These are phyloP conservation scores for Phenganax subtilis DNA, from an alignment of 92 coral and sea anemone species.

Conservation along the genomic window DNA sequence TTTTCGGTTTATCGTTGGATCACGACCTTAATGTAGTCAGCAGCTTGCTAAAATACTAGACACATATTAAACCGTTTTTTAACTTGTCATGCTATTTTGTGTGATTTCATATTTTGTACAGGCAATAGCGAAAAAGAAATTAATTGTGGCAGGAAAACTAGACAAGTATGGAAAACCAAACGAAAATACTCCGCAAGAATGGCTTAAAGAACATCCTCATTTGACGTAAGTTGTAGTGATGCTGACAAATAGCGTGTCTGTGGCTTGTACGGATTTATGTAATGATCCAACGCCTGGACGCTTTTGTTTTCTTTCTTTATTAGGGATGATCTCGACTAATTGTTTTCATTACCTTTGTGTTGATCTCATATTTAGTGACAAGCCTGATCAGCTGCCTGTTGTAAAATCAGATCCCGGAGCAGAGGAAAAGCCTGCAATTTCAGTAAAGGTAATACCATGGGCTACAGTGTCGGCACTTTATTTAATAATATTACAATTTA, in stretches of 20 bases:
- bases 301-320: too few relatives aligned
- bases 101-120: conserved; percentile 12
- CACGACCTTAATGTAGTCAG: background rate
- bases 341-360: background rate
- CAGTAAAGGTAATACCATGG: background rate
- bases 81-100: background rate
- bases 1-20: background rate
- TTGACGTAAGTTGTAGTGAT: conserved; percentile 48
- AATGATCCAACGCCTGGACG: too few relatives aligned
- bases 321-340: background rate
- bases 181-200: conserved; percentile 75
- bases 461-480: background rate
- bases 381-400: conserved; percentile 10
- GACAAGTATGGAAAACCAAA: conserved; percentile 90
- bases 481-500: background rate
- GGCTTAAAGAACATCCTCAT: conserved; percentile 76
- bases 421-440: background rate
- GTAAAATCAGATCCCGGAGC: background rate
- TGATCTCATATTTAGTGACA: conserved; percentile 12
- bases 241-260: background rate
- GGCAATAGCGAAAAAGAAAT: conserved; percentile 87
- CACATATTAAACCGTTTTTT: background rate
- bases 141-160: conserved; percentile 80
- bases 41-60: background rate
- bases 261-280: too few relatives aligned